Evolutionary conservation across 2,888 invertebrate species (phyloP).

Genomic region (Operophtera brumata): DNA sequence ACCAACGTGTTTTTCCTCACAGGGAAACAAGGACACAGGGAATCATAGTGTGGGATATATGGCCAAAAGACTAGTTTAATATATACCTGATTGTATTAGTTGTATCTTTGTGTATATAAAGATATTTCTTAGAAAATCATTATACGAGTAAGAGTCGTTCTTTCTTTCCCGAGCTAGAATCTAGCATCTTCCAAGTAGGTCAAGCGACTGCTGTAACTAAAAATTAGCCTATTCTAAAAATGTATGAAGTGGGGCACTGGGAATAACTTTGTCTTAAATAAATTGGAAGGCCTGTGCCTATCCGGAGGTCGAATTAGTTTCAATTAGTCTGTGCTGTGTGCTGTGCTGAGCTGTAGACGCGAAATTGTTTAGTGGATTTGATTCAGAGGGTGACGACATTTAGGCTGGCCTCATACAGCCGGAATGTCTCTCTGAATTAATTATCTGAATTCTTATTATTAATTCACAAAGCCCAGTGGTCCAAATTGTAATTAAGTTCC

Average conservation of each 20-base stretch:
- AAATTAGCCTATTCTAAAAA: slow-evolving; percentile 44
- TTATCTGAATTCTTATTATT: no score
- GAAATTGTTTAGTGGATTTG: slow-evolving; percentile 14
- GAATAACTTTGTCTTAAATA: slow-evolving; percentile 53
- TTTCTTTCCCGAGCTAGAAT: background rate
- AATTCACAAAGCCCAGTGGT: no score
- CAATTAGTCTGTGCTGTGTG: slow-evolving; percentile 36
- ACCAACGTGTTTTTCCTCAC: no score
- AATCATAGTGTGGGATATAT: no score
- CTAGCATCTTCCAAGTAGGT: slow-evolving; percentile 27
- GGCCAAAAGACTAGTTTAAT: no score
- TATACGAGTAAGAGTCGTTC: background rate
- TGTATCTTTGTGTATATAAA: no score
- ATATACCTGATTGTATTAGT: no score
- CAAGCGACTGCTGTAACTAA: slow-evolving; percentile 31
- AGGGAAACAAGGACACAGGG: no score
- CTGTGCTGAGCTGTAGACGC: slow-evolving; percentile 27
- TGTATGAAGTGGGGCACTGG: slow-evolving; percentile 51
- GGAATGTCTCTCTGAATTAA: no score
- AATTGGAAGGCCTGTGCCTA: slow-evolving; percentile 41
- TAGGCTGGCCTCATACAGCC: background rate
- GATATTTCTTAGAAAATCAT: no score
- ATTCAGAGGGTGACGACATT: background rate
- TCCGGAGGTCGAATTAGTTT: slow-evolving; percentile 42
- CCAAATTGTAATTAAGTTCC: no score